These are phyloP conservation scores for Neelides folsomi DNA, from an alignment of 2,888 invertebrate species.

Conservation along the genomic window DNA sequence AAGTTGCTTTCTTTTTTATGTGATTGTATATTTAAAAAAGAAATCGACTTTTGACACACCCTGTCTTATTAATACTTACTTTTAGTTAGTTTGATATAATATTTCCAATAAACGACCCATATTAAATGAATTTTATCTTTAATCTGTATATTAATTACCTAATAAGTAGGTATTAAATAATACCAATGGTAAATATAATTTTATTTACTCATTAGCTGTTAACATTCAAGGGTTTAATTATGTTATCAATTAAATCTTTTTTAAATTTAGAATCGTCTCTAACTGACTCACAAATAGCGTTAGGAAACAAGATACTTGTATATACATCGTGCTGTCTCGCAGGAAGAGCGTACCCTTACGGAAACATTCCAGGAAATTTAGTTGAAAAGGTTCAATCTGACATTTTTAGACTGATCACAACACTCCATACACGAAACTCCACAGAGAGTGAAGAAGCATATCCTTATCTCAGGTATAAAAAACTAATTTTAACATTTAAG, in stretches of 20 bases:
- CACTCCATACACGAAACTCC: slow-evolving; percentile 51
- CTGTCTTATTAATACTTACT: no score
- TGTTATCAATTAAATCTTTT: not conserved
- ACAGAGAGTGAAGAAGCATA: slow-evolving; percentile 51
- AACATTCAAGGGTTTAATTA: not conserved
- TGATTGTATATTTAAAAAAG: no score
- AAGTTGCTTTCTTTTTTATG: no score
- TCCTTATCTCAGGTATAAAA: slow-evolving; percentile 47
- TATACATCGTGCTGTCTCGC: slow-evolving; percentile 76
- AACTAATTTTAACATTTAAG: not conserved
- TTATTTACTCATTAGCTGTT: not conserved
- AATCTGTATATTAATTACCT: no score
- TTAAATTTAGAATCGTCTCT: slow-evolving; percentile 33
- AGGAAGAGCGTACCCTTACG: slow-evolving; percentile 67
- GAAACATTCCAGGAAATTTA: slow-evolving; percentile 52
- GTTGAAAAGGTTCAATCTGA: slow-evolving; percentile 57
- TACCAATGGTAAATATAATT: not conserved
- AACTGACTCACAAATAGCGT: slow-evolving; percentile 40
- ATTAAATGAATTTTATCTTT: no score
- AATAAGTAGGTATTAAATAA: not conserved
- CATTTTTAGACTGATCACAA: slow-evolving; percentile 54
- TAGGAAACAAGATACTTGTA: slow-evolving; percentile 71
- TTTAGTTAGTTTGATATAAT: no score
- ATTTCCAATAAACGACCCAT: no score
- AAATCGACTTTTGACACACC: no score